Base-by-base conservation (phyloP, 2,113 vertebrate genomes). In the Ellobius talpinus region DNA sequence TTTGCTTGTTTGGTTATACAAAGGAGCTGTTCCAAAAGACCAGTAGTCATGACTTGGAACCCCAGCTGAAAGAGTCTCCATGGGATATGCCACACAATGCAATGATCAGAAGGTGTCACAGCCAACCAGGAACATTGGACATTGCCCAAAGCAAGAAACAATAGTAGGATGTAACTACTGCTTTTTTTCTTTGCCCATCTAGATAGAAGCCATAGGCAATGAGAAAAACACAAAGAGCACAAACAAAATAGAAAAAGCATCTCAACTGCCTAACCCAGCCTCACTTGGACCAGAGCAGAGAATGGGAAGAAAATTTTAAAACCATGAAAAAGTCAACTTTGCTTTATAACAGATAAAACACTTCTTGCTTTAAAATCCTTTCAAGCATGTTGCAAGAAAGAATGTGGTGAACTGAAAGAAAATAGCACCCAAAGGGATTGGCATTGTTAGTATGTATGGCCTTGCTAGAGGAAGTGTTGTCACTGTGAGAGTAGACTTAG, bases 61-160 rank as follows among this genome's bases (percentile, higher is more conserved):
- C 36, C 24, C 63, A 84, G 9, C 1, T 42, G 36, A 29, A 58
- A n/a, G 11, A 84, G 39, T 13, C 1, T 17, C 1, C 0, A 0
- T 1, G 2, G 31, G 6, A 0, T 66, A 1, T 14, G 45, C 5
- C 26, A 70, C 10, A 63, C 0, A 5, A n/a, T 9, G 3, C n/a
- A 5, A 26, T 31, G 47, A 8, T 12, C 26, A 45, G 19, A 45
- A 26, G 55, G 55, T 19, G 29, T 36, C 86, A 17, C 52, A 55
- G 52, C 3, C 4, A 5, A 45, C 10, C 36, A 42, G 8, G 9
- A 23, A 47, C 52, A 33, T 4, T 0, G 1, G 31, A 3, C 29
- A 70, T 2, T n/a, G 73, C 13, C 21, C 36, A 73, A 1, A 13
- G 12, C 0, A 5, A 11, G 6, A 61, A 58, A 3, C 1, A 33